phyloP scores from a whole-genome alignment of 1,140 invertebrate species.

The Thaumetopoea pityocampa region DNA sequence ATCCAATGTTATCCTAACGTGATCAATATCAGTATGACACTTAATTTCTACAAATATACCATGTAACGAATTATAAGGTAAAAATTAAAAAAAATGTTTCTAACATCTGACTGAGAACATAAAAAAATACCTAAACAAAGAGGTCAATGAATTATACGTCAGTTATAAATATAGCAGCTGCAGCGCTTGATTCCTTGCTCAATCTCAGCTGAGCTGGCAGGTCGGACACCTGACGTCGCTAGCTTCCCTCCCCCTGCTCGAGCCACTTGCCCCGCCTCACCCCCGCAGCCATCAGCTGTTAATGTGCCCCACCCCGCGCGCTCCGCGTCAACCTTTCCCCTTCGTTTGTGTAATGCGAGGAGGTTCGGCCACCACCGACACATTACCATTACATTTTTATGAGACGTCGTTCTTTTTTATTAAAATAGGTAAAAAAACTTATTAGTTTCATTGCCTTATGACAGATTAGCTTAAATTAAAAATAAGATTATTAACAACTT shows the following conservation, averaged over 20 bases:
- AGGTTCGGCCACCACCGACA: slow-evolving; percentile 28
- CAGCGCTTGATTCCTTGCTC: slow-evolving; percentile 37
- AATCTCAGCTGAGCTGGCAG: slow-evolving; percentile 61
- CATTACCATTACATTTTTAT: slow-evolving; percentile 16
- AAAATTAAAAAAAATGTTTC: too few relatives aligned
- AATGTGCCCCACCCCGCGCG: slow-evolving; percentile 44
- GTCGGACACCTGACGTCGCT: slow-evolving; percentile 65
- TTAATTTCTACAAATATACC: too few relatives aligned
- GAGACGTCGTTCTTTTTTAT: slow-evolving; percentile 10
- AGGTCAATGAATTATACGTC: slow-evolving; percentile 50
- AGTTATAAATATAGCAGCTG: slow-evolving; percentile 35
- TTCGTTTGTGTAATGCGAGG: slow-evolving; percentile 72
- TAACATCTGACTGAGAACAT: too few relatives aligned
- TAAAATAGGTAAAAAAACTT: too few relatives aligned
- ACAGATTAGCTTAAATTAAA: too few relatives aligned
- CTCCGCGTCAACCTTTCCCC: slow-evolving; percentile 62
- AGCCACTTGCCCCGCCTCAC: slow-evolving; percentile 10
- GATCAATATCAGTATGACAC: too few relatives aligned
- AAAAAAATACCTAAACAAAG: slow-evolving; percentile 61
- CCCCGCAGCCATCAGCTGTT: slow-evolving; percentile 61
- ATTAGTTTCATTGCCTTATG: too few relatives aligned
- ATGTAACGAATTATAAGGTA: too few relatives aligned
- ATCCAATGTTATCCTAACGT: too few relatives aligned
- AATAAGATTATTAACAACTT: too few relatives aligned
- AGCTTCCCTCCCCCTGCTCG: slow-evolving; percentile 20